Evolutionary conservation across 2,113 vertebrate genomes (phyloP), one percentile per base, ranked within the genome.

Genomic region (Daboia siamensis): DNA sequence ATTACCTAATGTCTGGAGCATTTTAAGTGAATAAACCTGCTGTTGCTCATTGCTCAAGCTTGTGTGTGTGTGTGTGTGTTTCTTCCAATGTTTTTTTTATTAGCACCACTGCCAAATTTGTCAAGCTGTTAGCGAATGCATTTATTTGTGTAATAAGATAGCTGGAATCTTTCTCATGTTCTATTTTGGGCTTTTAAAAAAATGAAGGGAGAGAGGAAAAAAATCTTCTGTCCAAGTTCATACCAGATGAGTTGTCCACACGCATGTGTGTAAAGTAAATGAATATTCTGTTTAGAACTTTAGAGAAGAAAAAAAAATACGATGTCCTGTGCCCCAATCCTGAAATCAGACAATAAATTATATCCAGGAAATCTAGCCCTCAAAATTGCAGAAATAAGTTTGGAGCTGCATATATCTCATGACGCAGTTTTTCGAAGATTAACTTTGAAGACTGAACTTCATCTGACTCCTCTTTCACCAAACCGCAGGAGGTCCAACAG

Each of bases 211-310:
- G 15, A 33, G 54, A 20, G 6, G 15, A 4, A 12, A 11, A 51
- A 54, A 59, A 51, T n/a, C 46, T 59, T 10, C 3, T 64, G 5
- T 64, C 86, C 86, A 91, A 90, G 1, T 2, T 64, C 90, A 86
- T 89, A 95, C 87, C 91, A 95, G 12, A 80, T 39, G 88, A 7
- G 80, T 93, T 84, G 56, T 4, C 33, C 20, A 44, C 15, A 44
- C 0, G 3, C 74, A 9, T 44, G 7, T 21, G 74, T 39, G 7
- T 80, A 80, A 39, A 80, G 74, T 9, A 39, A 39, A 80, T 7
- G 33, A 80, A 0, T 39, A 5, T 54, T 12, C 29, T 51, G 15
- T 33, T 88, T 24, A 57, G 44, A 64, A 5, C 11, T 59, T 88
- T 57, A 33, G 17, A 33, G 52, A 88, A 56, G 87, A 88, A 56